Evolutionary conservation across 2,113 vertebrate species (phyloP).

Genomic region (Ceyx cyanopectus): DNA sequence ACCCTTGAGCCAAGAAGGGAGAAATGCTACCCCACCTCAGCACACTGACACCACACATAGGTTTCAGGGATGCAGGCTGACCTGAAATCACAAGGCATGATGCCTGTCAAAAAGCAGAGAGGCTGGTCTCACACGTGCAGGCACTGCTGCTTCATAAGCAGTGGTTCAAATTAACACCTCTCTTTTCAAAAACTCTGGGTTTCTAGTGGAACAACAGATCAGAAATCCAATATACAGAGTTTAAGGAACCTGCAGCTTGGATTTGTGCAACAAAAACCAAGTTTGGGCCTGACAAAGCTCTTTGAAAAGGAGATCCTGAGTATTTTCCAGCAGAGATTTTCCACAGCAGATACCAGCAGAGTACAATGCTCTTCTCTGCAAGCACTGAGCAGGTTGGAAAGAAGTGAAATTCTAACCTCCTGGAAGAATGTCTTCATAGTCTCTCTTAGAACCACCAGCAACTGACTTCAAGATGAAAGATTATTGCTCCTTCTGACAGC

Average conservation of each 20-base stretch:
- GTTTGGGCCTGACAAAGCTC: neutral
- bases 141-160: neutral
- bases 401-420: neutral
- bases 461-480: constrained; percentile 24
- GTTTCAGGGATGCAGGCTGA: neutral
- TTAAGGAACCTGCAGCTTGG: neutral
- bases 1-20: neutral
- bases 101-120: neutral
- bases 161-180: neutral
- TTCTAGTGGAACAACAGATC: neutral
- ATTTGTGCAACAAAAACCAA: neutral
- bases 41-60: neutral
- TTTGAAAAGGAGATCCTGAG: neutral
- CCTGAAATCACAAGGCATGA: neutral
- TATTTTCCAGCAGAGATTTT: neutral
- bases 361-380: neutral
- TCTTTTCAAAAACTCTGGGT: neutral
- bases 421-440: neutral
- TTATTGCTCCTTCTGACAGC: constrained; percentile 9
- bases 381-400: neutral
- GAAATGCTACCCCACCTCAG: neutral
- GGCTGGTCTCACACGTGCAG: neutral
- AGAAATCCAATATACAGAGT: neutral
- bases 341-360: neutral
- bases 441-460: neutral